Evolutionary conservation across 1,140 invertebrate genomes (phyloP), one percentile per base, ranked within the genome.

Genomic region (Vanessa atalanta): DNA sequence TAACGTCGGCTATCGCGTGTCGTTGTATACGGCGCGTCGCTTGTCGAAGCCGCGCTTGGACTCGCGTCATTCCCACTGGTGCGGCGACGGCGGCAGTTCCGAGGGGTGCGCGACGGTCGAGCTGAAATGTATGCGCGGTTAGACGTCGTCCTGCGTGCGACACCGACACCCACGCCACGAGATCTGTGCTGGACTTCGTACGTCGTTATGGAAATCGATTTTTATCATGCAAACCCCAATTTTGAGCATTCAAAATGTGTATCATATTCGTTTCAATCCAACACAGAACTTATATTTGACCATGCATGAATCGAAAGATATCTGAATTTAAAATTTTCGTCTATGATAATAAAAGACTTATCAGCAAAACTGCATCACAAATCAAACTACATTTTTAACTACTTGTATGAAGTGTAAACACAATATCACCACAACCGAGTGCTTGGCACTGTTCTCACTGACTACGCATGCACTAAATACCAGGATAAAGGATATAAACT

Each of bases 101-200:
- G 97, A 98, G 63, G 98, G 97, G 94, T 99, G 98, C 75, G 98
- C 98, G 89, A 99, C 98, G 76, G 98, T 98, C 74, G 98, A 99
- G 94, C 98, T 98, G 95, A 81, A 97, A 96, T 65, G 66, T 83
- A 47, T 63, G 69, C 63, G 73, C 79, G 72, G 75, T 87, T 84
- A 88, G 78, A 83, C 47, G 11, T 1, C 69, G 76, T 50, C 70
- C 53, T 75, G 65, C 73, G 65, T 57, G 78, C 70, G 65, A 55
- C 76, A 81, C 85, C 83, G 84, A 87, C 84, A 88, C 88, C 87
- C 88, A 84, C 85, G 87, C 84, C 85, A 80, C 78, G 68, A 63
- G 76, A 50, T 77, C 51, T 70, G 71, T 77, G 67, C 66, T 79
- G 79, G 77, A 79, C 72, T 79, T 57, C 64, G 20, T 20, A 43